A percentile compares a stretch with the other conserved stretches of the same genome.
Evolutionary conservation across 2,888 invertebrate species (phyloP).

Genomic region (Parnassius orleans): DNA sequence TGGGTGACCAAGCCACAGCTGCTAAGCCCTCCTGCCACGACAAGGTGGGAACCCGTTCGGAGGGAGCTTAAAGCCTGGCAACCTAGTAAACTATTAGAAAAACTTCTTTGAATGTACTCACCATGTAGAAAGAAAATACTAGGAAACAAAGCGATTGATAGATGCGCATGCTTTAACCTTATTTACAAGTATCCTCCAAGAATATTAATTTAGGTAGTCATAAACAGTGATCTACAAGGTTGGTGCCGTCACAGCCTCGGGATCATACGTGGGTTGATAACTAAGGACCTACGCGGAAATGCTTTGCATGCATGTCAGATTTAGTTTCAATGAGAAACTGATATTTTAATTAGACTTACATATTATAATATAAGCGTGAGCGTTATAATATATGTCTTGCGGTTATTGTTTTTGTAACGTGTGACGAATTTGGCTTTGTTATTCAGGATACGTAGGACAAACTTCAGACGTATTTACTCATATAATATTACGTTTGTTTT

Average conservation of each 20-base stretch:
- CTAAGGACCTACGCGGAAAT: conserved; percentile 73
- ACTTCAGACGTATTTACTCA: too few species aligned
- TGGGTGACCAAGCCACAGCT: too few species aligned
- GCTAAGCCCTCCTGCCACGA: too few species aligned
- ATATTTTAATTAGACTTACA: not conserved
- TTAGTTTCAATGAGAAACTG: conserved; percentile 41
- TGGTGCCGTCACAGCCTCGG: conserved; percentile 56
- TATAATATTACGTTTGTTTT: too few species aligned
- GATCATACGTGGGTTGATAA: conserved; percentile 65
- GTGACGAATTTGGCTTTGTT: too few species aligned
- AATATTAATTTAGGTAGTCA: conserved; percentile 64
- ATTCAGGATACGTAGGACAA: too few species aligned
- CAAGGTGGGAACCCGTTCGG: too few species aligned
- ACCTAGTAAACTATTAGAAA: too few species aligned
- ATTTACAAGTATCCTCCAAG: conserved; percentile 48
- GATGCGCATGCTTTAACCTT: conserved; percentile 32
- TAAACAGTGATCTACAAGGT: conserved; percentile 46
- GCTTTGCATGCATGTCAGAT: conserved; percentile 45
- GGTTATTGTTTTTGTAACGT: too few species aligned
- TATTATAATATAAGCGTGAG: not conserved
- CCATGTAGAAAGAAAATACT: conserved; percentile 4
- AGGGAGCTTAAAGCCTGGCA: too few species aligned
- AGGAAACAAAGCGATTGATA: conserved; percentile 15
- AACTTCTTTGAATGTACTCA: not conserved
- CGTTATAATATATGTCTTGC: too few species aligned